Conservation (phyloP, 2,888 invertebrate species). For the Uloborus plumipes region DNA sequence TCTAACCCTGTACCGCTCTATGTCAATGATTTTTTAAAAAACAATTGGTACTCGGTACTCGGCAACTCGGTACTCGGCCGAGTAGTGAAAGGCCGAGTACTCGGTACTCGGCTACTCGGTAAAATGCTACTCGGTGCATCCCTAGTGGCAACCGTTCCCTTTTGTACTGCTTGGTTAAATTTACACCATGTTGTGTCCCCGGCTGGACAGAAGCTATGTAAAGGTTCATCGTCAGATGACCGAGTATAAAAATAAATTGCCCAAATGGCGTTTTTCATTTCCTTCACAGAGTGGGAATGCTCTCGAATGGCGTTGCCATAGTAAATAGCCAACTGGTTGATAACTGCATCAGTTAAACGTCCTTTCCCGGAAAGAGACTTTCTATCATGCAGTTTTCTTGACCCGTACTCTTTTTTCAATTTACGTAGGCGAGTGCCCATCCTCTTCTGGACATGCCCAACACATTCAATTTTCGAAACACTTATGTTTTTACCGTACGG, state of each 20-base stretch:
- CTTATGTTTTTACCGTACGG: background rate
- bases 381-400: background rate
- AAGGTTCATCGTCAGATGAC: background rate
- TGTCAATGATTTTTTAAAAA: no score
- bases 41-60: no score
- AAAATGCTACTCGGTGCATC: no score
- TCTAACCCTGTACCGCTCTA: no score
- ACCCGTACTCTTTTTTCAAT: background rate
- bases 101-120: no score
- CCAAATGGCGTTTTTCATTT: slow-evolving; percentile 8
- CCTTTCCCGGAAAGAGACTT: no score
- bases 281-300: background rate
- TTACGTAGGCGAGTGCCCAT: slow-evolving; percentile 8
- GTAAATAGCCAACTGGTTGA: background rate
- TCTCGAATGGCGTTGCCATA: background rate
- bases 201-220: slow-evolving; percentile 1
- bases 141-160: no score
- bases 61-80: no score
- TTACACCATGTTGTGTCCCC: background rate
- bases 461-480: background rate
- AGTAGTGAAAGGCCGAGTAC: no score
- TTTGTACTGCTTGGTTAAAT: background rate
- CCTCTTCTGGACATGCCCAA: background rate
- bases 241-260: background rate
- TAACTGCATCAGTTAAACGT: no score